Base-by-base conservation (phyloP, 1,140 invertebrate species). In the Drosophila rhopaloa region DNA sequence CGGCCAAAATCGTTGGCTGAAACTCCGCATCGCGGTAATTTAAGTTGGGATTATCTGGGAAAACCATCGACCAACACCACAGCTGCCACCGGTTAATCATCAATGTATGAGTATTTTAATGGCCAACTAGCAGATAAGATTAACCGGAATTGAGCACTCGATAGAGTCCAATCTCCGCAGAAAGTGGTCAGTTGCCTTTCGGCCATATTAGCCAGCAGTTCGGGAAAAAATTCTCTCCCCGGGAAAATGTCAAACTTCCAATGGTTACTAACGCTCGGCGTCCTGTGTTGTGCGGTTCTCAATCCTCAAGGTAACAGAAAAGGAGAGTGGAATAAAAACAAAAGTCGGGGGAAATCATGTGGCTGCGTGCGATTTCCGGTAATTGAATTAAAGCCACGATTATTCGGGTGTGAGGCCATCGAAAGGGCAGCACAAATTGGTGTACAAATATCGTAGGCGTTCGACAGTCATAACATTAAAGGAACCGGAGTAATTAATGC, bases 401-500 rank as follows among this genome's bases (percentile, higher is more conserved):
- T 66, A 44, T 58, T 48, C 37, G 29, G 46, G 62, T 70, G 80
- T 58, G 59, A 58, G 81, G 48, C 62, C 46, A 44, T 58, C 71
- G 44, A 70, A 76, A 58, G 54, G 73, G 50, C 60, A 70, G 51
- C 37, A n/a, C 46, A 66, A 84, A 79, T 79, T 76, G 71, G 58
- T 65, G 67, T 51, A 84, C 76, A 84, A 84, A 83, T 76, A 79
- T 56, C 79, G 67, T 51, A 47, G 46, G 46, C 57, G 43, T 44
- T 41, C 46, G 71, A 24, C 84, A 83, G 82, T 86, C 82, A 86
- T 76, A 86, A 83, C 74, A 88, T 88, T 79, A 88, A 88, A 89
- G 73, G 78, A 40, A 66, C 44, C 56, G 50, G 66, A 89, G 76
- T 88, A 89, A 88, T 88, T 89, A 88, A 84, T 88, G 80, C 84